phyloP scores from a whole-genome alignment of 2,113 vertebrate species.

The Bostrychus sinensis region DNA sequence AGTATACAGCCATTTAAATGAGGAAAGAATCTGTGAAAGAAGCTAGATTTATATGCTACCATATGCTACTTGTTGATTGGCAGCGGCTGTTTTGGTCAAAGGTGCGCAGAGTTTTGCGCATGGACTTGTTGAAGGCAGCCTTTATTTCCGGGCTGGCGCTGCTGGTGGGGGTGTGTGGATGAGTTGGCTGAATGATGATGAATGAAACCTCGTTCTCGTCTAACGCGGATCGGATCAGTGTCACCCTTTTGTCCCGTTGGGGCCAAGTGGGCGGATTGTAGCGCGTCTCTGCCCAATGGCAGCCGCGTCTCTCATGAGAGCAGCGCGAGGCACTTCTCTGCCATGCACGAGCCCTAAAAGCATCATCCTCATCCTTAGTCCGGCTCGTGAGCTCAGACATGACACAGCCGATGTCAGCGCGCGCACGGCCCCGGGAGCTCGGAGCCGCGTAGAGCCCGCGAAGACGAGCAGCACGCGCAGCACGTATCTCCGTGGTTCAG shows the following conservation, averaged over 20 bases:
- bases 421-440: slow-evolving; percentile 79
- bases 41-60: neutral
- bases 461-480: slow-evolving; percentile 62
- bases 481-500: slow-evolving; percentile 44
- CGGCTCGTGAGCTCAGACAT: slow-evolving; percentile 85
- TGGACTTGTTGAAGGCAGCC: slow-evolving; percentile 44
- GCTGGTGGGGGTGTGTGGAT: neutral
- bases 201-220: slow-evolving; percentile 70
- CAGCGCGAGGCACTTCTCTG: slow-evolving; percentile 85
- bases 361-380: slow-evolving; percentile 77
- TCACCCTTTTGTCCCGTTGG: slow-evolving; percentile 83
- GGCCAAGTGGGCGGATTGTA: slow-evolving; percentile 88
- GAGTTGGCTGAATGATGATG: slow-evolving; percentile 46
- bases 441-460: slow-evolving; percentile 80
- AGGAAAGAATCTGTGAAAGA: neutral
- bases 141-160: slow-evolving; percentile 52
- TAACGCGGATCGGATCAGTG: slow-evolving; percentile 74
- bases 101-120: slow-evolving; percentile 29
- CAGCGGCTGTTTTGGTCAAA: slow-evolving; percentile 17
- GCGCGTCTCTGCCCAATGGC: slow-evolving; percentile 88
- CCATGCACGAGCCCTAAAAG: slow-evolving; percentile 87
- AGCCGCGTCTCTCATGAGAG: slow-evolving; percentile 86
- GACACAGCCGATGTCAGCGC: slow-evolving; percentile 83
- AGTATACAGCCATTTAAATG: no score
- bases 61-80: slow-evolving; percentile 50